Base-by-base conservation (phyloP, 2,797 vertebrate species). In the Columba guinea region DNA sequence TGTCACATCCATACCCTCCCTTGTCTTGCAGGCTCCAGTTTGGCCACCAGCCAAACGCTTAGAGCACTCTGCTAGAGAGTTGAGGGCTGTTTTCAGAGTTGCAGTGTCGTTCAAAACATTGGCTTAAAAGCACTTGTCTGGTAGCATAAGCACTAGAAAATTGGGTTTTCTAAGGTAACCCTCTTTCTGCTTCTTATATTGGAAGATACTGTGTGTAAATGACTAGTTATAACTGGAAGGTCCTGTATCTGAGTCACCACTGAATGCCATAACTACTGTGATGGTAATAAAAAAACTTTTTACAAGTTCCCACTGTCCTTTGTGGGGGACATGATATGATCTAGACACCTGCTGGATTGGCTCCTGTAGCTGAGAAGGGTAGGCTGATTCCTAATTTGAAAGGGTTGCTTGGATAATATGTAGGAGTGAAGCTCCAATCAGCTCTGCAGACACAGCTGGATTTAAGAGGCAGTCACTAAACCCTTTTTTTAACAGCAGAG, bases 1-100 rank as follows among this genome's bases (percentile, higher is more conserved):
- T 6, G 39, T 62, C 21, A 9, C 22, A 8, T 4, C 21, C 34
- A 26, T 37, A 17, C 44, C 16, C 27, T 64, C 22, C 74, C 24
- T 28, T 49, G 4, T 27, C n/a, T 35, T 2, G 0, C 11, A 0
- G 37, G 35, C 32, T 76, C 27, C 5, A 0, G 11, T 79, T 16
- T 71, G 46, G 49, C 79, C 12, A 5, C 10, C 18, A 65, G 32
- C 35, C 37, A 71, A 22, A 34, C 12, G 7, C 46, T 77, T 46
- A 28, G 17, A 64, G 44, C 10, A 2, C 49, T 39, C 49, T 52
- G 4, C 12, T 34, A 8, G 9, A 30, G 83, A 86, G 16, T 8
- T 39, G 8, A 81, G 53, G 30, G 23, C 41, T 68, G 6, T 62
- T 80, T 80, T 78, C 49, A 28, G 81, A 74, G 23, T 68, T 37